Conservation (phyloP, 1,140 invertebrate genomes). For the Heliconius himera region DNA sequence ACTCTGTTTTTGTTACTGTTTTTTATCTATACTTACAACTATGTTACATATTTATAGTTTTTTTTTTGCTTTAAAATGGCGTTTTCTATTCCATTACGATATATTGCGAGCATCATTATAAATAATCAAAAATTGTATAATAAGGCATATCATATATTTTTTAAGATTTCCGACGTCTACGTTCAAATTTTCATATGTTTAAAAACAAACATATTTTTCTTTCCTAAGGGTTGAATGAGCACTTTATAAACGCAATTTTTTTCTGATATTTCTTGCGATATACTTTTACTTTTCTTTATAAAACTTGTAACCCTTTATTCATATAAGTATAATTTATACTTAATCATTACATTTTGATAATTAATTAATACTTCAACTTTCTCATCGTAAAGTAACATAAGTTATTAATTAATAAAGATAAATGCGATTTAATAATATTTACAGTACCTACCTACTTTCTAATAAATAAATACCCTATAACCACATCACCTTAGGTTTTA, state of each 20-base stretch:
- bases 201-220: too few relatives aligned
- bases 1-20: too few relatives aligned
- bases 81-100: background rate
- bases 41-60: too few relatives aligned
- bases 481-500: background rate
- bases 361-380: constrained; percentile 4
- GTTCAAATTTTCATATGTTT: too few relatives aligned
- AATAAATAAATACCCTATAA: background rate
- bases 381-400: background rate
- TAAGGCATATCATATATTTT: too few relatives aligned
- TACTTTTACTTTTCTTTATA: background rate
- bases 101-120: background rate
- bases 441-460: background rate
- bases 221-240: too few relatives aligned
- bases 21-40: too few relatives aligned
- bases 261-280: background rate
- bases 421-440: background rate
- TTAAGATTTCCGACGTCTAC: too few relatives aligned
- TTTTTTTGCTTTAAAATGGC: background rate
- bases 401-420: background rate
- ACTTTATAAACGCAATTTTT: too few relatives aligned
- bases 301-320: background rate
- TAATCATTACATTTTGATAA: background rate
- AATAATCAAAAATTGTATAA: too few relatives aligned
- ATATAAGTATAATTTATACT: background rate